Evolutionary conservation across 2,888 invertebrate genomes (phyloP).

Genomic region (Sinhomidia bicolor): DNA sequence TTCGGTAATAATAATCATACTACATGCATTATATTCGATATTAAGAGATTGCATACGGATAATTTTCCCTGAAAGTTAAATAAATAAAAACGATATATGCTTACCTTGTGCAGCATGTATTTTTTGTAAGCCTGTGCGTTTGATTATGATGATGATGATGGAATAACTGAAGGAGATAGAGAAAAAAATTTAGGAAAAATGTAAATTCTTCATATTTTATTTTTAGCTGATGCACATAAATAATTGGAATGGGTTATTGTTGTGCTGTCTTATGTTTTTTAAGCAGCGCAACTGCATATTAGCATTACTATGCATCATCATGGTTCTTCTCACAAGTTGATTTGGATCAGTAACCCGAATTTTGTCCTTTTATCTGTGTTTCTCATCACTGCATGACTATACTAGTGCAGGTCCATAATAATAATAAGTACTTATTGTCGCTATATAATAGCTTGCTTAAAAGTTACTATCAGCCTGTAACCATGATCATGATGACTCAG

Average conservation of each 20-base stretch:
- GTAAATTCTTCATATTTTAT: constrained; percentile 19
- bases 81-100: no score
- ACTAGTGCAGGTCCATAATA: not conserved
- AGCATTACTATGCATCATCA: no score
- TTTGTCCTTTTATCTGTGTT: constrained; percentile 24
- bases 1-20: not conserved
- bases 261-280: not conserved
- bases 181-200: no score
- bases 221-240: constrained; percentile 22
- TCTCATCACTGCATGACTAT: constrained; percentile 4
- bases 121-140: not conserved
- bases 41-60: no score
- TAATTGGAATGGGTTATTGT: constrained; percentile 43
- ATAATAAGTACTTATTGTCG: not conserved
- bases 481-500: constrained; percentile 17
- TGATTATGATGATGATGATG: not conserved
- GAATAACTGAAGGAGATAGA: not conserved
- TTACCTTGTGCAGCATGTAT: not conserved
- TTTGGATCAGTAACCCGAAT: constrained; percentile 42
- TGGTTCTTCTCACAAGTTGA: not conserved
- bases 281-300: not conserved
- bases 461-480: not conserved
- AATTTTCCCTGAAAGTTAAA: no score
- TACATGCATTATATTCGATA: no score
- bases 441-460: no score